Conservation (phyloP, 2,113 vertebrate genomes). For the Ictalurus furcatus region DNA sequence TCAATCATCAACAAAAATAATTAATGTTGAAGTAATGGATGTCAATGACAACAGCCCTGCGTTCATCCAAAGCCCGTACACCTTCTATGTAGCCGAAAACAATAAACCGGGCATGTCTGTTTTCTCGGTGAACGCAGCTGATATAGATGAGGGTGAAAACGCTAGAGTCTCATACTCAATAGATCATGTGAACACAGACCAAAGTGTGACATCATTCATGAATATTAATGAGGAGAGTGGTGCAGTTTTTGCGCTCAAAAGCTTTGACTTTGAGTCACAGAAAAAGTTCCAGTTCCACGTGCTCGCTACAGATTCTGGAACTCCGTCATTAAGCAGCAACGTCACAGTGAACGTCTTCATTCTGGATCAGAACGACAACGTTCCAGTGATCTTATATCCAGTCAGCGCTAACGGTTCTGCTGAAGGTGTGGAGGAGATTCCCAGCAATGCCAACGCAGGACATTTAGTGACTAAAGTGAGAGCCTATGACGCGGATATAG, state of each 20-base stretch:
- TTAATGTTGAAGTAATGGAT: conserved; percentile 70
- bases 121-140: conserved; percentile 67
- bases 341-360: conserved; percentile 67
- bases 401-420: conserved; percentile 66
- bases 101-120: conserved; percentile 67
- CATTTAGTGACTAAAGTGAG: conserved; percentile 69
- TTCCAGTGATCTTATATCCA: conserved; percentile 70
- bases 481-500: conserved; percentile 69
- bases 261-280: conserved; percentile 70
- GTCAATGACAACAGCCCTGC: conserved; percentile 74
- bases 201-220: conserved; percentile 60
- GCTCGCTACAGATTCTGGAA: conserved; percentile 65
- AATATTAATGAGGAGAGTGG: conserved; percentile 70
- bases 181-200: conserved; percentile 43
- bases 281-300: conserved; percentile 71
- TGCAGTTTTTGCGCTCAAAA: conserved; percentile 60
- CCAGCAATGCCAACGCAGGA: conserved; percentile 64
- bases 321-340: conserved; percentile 63
- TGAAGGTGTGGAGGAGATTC: conserved; percentile 64
- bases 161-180: conserved; percentile 65
- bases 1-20: conserved; percentile 58
- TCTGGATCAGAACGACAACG: conserved; percentile 69
- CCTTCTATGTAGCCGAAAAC: conserved; percentile 73
- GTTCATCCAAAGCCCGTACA: conserved; percentile 68
- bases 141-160: conserved; percentile 69